Base-by-base conservation (phyloP, 2,113 vertebrate species). In the Corythornis madagascariensis region DNA sequence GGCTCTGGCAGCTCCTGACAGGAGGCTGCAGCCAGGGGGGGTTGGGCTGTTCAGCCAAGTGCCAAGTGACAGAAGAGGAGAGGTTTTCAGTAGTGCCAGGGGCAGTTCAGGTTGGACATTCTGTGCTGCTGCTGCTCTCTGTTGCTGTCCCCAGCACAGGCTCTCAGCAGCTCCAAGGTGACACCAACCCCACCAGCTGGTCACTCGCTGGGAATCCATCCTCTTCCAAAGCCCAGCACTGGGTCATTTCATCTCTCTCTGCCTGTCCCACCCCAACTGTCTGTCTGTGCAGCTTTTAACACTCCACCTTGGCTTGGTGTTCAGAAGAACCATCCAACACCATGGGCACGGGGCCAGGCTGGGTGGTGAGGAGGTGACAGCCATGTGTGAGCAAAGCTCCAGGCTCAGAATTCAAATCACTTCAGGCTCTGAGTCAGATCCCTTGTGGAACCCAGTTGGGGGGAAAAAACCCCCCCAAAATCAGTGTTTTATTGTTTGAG, bases 161-260 rank as follows among this genome's bases (percentile, higher is more conserved):
- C 55, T 53, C 28, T 17, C 0, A 1, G 35, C 47, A 38, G 35
- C 64, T 45, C 45, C 26, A 13, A 10, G 70, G 74, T 94, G 82
- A 45, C 48, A 11, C 28, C 45, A 22, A 2, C 13, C 4, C 33
- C 40, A 15, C 4, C 45, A 63, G 9, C 21, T 48, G 25, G 40
- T 38, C 17, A 6, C 15, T 8, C 25, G 9, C 9, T 35, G 35
- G 7, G 7, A 50, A 9, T 4, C 33, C 8, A 8, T 7, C 11
- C 31, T n/a, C 31, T 55, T 57, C 43, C 56, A 33, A 28, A 31
- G 5, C 21, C 55, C 60, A 11, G 9, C 1, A 28, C 38, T 13
- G 79, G 71, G 50, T 48, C 13, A 0, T 38, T 66, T n/a, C 2
- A 0, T 65, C 66, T 38, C 6, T 1, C 14, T 7, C 5, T 29